A percentile compares a stretch with the other conserved stretches of the same genome.
These are phyloP conservation scores for Microctonus brassicae DNA, from an alignment of 2,888 invertebrate species.

Conservation along the genomic window DNA sequence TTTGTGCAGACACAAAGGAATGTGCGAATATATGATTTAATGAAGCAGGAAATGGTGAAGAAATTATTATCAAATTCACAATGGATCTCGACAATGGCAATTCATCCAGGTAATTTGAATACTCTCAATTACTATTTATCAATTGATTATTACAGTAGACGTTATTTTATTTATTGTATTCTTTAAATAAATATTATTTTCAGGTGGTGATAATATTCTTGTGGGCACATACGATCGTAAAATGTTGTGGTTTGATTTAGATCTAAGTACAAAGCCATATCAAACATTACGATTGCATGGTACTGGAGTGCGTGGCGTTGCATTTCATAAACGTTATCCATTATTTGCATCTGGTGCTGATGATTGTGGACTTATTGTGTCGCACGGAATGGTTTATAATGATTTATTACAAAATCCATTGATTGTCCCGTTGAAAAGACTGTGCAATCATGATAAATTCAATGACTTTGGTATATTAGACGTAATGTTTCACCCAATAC, in stretches of 20 bases:
- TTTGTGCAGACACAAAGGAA: slow-evolving; percentile 87
- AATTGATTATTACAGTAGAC: background rate
- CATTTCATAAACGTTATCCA: slow-evolving; percentile 94
- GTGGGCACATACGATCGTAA: slow-evolving; percentile 97
- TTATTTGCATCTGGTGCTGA: slow-evolving; percentile 97
- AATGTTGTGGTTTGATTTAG: slow-evolving; percentile 97
- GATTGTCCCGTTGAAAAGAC: slow-evolving; percentile 96
- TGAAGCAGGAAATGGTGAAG: slow-evolving; percentile 91
- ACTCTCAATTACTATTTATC: too few species aligned
- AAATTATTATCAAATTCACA: slow-evolving; percentile 92
- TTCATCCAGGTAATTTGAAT: slow-evolving; percentile 85
- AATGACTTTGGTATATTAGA: slow-evolving; percentile 89
- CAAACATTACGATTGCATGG: slow-evolving; percentile 94
- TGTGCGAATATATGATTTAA: slow-evolving; percentile 93
- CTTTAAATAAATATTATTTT: slow-evolving; percentile 32
- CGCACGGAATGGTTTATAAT: slow-evolving; percentile 98
- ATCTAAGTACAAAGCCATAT: slow-evolving; percentile 95
- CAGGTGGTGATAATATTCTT: slow-evolving; percentile 92
- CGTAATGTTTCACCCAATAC: slow-evolving; percentile 92
- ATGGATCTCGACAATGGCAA: slow-evolving; percentile 94
- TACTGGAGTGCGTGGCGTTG: slow-evolving; percentile 90
- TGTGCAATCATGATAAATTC: slow-evolving; percentile 81
- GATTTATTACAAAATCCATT: slow-evolving; percentile 96
- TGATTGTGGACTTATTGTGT: slow-evolving; percentile 91
- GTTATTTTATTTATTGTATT: background rate